Percentiles rank a stretch among this genome's conserved stretches.
Evolutionary conservation across 2,888 invertebrate species (phyloP).

Genomic region (Lepidocyrtinus sp.): DNA sequence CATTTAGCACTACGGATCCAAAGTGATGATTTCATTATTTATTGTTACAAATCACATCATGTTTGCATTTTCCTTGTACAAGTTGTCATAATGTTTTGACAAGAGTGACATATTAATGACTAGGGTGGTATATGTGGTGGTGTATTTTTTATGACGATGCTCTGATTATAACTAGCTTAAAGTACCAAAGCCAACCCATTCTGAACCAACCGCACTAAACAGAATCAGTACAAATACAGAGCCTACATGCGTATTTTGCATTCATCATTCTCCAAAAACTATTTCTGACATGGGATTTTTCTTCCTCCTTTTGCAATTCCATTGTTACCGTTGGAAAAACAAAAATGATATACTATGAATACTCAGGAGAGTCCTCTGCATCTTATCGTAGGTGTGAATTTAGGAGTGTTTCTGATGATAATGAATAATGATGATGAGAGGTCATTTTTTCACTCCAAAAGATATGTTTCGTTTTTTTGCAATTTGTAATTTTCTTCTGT

Average conservation of each 20-base stretch:
- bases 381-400: conserved; percentile 9
- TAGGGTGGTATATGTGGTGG: background rate
- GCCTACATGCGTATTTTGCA: background rate
- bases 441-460: background rate
- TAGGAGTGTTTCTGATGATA: conserved; percentile 3
- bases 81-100: conserved; percentile 18
- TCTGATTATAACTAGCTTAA: background rate
- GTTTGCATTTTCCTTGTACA: conserved; percentile 15
- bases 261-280: background rate
- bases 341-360: background rate
- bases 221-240: background rate
- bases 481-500: background rate
- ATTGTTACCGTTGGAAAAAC: conserved; percentile 1
- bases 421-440: background rate
- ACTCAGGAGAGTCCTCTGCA: background rate
- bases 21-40: conserved; percentile 14
- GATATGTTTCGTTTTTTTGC: background rate
- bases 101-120: conserved; percentile 5
- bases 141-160: background rate
- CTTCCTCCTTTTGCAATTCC: conserved; percentile 4
- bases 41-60: conserved; percentile 6
- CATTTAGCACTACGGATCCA: background rate
- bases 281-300: conserved; percentile 10
- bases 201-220: background rate
- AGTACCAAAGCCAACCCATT: background rate